Evolutionary conservation across 1,140 invertebrate species (phyloP).

Genomic region (Hylaeus anthracinus): DNA sequence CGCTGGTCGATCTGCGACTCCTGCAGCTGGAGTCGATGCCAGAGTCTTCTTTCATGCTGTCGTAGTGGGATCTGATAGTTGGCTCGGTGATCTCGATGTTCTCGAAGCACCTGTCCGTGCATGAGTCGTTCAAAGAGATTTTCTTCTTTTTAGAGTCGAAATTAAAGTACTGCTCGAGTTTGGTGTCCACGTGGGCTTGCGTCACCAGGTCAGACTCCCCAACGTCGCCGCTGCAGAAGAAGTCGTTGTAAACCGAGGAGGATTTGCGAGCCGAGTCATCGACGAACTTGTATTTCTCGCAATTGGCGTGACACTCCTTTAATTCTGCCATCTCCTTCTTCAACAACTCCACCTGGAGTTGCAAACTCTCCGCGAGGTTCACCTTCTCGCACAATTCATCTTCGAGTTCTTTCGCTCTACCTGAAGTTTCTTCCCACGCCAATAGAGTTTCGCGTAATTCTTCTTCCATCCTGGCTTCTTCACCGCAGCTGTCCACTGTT

Average conservation of each 20-base stretch:
- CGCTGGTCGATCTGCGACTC: constrained; percentile 32
- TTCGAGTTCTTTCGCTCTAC: constrained; percentile 32
- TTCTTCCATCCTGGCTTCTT: constrained; percentile 43
- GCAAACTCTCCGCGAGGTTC: constrained; percentile 8
- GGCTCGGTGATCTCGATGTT: not conserved
- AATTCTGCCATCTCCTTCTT: not conserved
- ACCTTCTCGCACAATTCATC: constrained; percentile 25
- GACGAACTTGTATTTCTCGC: not conserved
- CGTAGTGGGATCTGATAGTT: constrained; percentile 41
- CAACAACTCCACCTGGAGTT: not conserved
- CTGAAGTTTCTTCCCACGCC: constrained; percentile 19
- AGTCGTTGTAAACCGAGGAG: not conserved
- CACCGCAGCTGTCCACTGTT: not conserved
- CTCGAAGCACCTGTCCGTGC: not conserved
- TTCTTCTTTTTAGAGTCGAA: not conserved
- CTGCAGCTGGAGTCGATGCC: constrained; percentile 51
- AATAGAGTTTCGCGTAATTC: constrained; percentile 31
- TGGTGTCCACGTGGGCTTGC: not conserved
- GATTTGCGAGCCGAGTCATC: not conserved
- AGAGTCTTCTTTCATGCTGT: constrained; percentile 71
- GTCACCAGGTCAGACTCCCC: not conserved
- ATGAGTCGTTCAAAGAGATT: not conserved
- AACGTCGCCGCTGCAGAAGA: not conserved
- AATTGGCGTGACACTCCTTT: not conserved
- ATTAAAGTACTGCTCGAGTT: not conserved